Evolutionary conservation across 1,140 invertebrate genomes (phyloP), one percentile per base, ranked within the genome.

Genomic region (Drosophila guanche): DNA sequence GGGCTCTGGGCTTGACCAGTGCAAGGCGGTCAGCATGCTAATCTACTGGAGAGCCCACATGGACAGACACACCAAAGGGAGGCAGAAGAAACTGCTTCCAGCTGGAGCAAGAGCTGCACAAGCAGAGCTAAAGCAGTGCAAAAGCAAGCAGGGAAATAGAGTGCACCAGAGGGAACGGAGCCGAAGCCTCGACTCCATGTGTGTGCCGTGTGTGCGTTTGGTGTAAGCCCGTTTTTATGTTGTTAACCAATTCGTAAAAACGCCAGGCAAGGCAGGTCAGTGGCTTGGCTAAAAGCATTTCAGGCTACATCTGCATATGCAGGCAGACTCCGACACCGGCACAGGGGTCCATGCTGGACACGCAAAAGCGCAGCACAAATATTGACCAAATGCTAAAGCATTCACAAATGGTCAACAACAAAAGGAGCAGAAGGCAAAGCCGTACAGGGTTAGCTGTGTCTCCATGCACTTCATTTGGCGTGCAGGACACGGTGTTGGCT

Each of bases 181-280:
- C 29, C 10, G 27, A 47, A 29, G n/a, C 22, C 23, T 20, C 16
- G 25, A 55, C 6, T 20, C 22, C 41, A 8, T 62, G 50, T 54
- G 20, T 57, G 43, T 58, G 33, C 4, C 2, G 16, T 27, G 52
- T 27, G 52, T 46, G 50, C 29, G 48, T 25, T 29, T 53, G 48
- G 74, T 78, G 83, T 88, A 81, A 86, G 74, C 78, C 79, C 74
- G 77, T 81, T 85, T 85, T 85, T 81, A 86, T 81, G 73, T 81
- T 85, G 81, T 85, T 85, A 85, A 74, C 73, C 83, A 48, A 69
- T 59, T 66, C 40, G 58, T n/a, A 53, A 69, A 52, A 76, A 42
- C 43, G 50, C 46, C 41, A 2, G 37, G 4, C 3, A 40, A 56
- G 43, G 55, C 57, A 45, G 20, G 33, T 3, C 20, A 5, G 5